Evolutionary conservation across 1,140 invertebrate genomes (phyloP), one percentile per base, ranked within the genome.

Genomic region (Patella vulgata): DNA sequence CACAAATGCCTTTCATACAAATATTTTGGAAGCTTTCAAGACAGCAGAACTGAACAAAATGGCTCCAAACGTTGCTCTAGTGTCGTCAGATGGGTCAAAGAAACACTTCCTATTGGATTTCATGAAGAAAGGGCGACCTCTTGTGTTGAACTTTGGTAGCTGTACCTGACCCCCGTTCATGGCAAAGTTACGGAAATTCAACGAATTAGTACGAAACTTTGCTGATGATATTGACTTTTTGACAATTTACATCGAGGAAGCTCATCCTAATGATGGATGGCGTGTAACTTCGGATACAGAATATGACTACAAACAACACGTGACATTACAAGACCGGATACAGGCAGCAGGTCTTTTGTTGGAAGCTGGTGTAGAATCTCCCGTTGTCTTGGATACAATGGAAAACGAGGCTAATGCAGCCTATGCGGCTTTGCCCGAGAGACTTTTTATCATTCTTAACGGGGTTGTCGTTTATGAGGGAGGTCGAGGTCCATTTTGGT

Each of bases 151-250:
- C 46, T 77, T 77, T 51, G 74, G 74, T 14, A 74, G 70, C 54
- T 77, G 75, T 39, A 73, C 65, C 56, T 77, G 75, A 77, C 73
- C 70, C 3, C 75, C 75, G 55, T 77, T 75, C 52, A 62, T 77
- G 53, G 68, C 40, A 11, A 68, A 65, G 50, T 43, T 75, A 0
- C 54, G 59, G 42, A 14, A 59, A 25, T 71, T 77, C 42, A 68
- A 61, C 43, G n/a, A 56, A 53, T 14, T 77, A 14, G 66, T 63
- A 43, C 42, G 44, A 14, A 33, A 69, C 28, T 77, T 67, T 55
- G 21, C 28, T 31, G 40, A 63, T 14, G 39, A 58, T 21, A 64
- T 54, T 17, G 75, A 77, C 51, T 77, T 77, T 56, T 23, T 74
- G n/a, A 48, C 65, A 5, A 46, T 77, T 19, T 77, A 77, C 51